These are phyloP conservation scores for Nestor notabilis DNA, from an alignment of 2,113 vertebrate species.

Conservation along the genomic window DNA sequence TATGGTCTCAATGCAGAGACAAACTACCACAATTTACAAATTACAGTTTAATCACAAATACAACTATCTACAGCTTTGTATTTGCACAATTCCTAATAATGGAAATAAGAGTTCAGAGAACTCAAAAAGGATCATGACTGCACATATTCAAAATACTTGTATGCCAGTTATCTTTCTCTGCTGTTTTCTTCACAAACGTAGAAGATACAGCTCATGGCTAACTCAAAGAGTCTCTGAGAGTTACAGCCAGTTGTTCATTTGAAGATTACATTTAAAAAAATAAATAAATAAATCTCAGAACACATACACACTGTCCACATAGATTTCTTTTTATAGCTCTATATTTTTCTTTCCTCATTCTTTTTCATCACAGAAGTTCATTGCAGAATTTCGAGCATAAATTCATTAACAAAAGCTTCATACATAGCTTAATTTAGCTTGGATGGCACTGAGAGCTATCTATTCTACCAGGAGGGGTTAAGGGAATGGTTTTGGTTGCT, in stretches of 20 bases:
- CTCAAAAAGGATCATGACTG: not conserved
- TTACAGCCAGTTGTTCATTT: not conserved
- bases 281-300: not conserved
- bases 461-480: not conserved
- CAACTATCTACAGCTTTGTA: not conserved
- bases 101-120: not conserved
- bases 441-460: not conserved
- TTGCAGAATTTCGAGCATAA: not conserved
- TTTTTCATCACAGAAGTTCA: not conserved
- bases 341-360: not conserved
- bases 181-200: not conserved
- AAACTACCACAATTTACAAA: not conserved
- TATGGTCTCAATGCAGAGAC: not conserved
- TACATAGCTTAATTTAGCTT: not conserved
- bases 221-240: not conserved
- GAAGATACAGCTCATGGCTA: not conserved
- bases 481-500: not conserved
- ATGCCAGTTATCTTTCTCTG: not conserved
- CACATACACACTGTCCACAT: accelerated
- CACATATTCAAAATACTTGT: not conserved
- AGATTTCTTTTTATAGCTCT: not conserved
- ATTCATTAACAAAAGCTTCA: not conserved
- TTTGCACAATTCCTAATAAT: not conserved
- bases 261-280: not conserved
- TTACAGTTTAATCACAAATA: not conserved